Conservation (phyloP, 2,113 vertebrate species). For the Gobio gobio region DNA sequence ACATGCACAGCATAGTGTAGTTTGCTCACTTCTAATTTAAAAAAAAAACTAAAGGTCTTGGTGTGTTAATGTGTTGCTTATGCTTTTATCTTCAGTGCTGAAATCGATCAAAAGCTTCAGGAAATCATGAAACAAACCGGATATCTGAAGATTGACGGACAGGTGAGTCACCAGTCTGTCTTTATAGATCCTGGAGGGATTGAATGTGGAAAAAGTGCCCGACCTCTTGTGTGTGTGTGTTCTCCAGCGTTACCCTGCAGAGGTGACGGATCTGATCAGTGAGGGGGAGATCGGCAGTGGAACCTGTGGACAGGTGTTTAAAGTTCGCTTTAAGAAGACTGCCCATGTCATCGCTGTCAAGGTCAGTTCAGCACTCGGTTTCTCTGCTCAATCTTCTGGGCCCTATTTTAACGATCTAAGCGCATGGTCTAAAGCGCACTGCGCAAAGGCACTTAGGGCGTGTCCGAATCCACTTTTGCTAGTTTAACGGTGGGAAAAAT, state of each 20-base stretch:
- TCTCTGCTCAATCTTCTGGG: background rate
- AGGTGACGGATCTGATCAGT: conserved; percentile 90
- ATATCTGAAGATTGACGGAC: conserved; percentile 90
- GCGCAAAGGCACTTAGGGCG: no score
- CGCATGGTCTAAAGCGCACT: no score
- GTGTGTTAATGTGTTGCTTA: conserved; percentile 18
- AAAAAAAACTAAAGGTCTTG: background rate
- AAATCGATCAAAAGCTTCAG: conserved; percentile 94
- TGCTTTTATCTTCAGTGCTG: conserved; percentile 75
- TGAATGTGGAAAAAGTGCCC: background rate
- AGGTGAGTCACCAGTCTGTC: conserved; percentile 75
- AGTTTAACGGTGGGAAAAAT: no score
- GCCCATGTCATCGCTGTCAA: conserved; percentile 91
- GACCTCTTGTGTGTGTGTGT: background rate
- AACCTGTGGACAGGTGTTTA: conserved; percentile 95
- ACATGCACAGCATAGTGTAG: background rate
- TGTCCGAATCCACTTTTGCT: no score
- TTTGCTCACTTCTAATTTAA: background rate
- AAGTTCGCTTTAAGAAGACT: conserved; percentile 92
- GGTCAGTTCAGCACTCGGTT: conserved; percentile 70
- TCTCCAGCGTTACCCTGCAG: conserved; percentile 87
- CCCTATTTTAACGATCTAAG: no score
- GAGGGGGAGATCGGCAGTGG: conserved; percentile 94
- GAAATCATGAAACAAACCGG: conserved; percentile 97
- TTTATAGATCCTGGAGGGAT: background rate